phyloP scores from a whole-genome alignment of 2,888 invertebrate genomes.

The Lepas anatifera region DNA sequence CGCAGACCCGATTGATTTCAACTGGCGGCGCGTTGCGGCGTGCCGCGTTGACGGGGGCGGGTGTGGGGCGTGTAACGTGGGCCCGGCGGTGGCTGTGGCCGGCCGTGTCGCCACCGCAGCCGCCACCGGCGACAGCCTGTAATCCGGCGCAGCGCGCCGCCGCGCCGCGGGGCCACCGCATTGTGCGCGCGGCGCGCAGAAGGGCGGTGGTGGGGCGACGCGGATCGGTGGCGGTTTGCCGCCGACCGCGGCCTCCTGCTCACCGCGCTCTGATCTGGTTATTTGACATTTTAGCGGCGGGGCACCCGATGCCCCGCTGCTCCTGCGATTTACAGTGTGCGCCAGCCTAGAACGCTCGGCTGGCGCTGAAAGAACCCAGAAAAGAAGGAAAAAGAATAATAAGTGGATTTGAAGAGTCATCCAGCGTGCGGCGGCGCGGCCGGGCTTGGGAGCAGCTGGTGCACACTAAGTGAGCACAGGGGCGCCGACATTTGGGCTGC shows the following conservation, averaged over 20 bases:
- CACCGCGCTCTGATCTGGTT: neutral
- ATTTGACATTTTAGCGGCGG: conserved; percentile 12
- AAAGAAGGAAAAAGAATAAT: conserved; percentile 11
- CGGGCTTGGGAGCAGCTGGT: conserved; percentile 1
- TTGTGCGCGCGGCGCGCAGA: neutral
- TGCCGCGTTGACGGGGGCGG: neutral
- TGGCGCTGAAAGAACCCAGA: conserved; percentile 4
- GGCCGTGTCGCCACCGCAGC: too few species aligned
- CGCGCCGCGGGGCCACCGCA: neutral
- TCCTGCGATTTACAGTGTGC: neutral
- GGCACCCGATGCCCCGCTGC: neutral
- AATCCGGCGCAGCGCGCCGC: too few species aligned
- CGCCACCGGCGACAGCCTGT: too few species aligned
- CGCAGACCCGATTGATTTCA: neutral
- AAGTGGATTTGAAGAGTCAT: conserved; percentile 11
- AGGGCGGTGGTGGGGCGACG: neutral
- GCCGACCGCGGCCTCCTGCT: neutral
- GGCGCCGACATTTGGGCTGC: neutral
- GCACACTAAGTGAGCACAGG: conserved; percentile 10
- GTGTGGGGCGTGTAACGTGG: neutral
- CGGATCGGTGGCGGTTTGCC: neutral
- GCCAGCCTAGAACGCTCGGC: neutral
- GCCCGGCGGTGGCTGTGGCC: neutral
- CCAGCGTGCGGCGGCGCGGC: neutral
- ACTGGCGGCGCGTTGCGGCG: neutral